phyloP scores from a whole-genome alignment of 2,888 invertebrate genomes.

The Eupithecia centaureata region DNA sequence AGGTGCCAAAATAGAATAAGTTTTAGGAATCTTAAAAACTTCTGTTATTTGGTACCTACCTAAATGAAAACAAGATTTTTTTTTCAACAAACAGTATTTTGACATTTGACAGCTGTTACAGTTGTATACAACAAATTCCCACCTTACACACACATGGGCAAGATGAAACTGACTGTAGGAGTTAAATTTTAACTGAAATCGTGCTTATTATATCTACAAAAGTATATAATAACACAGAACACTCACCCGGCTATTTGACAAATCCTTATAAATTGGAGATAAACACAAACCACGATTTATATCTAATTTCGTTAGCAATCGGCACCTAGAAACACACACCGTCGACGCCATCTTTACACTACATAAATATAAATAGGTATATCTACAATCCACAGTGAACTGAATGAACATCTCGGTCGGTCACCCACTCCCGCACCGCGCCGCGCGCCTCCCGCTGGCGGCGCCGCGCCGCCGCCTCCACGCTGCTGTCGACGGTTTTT shows the following conservation, averaged over 20 bases:
- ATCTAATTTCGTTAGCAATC: conserved; percentile 85
- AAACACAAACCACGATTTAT: conserved; percentile 84
- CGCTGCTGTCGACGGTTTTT: neutral
- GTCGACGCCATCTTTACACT: conserved; percentile 86
- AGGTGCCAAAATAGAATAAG: no score
- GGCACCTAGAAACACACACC: conserved; percentile 85
- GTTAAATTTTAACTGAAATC: conserved; percentile 67
- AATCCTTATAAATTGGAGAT: conserved; percentile 79
- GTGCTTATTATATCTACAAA: conserved; percentile 45
- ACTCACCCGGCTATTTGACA: conserved; percentile 80
- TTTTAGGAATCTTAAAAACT: no score
- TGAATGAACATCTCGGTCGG: no score
- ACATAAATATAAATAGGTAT: conserved; percentile 51
- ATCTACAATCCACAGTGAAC: conserved; percentile 46
- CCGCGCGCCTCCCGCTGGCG: neutral
- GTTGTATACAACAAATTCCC: conserved; percentile 52
- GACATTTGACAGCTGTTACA: conserved; percentile 78
- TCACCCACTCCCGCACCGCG: conserved; percentile 47
- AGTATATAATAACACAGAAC: conserved; percentile 47
- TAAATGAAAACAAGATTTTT: neutral
- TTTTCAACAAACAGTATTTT: conserved; percentile 44
- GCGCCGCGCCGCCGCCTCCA: neutral
- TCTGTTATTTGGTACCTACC: no score
- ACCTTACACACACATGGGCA: conserved; percentile 67
- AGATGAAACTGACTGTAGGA: conserved; percentile 58